phyloP scores from a whole-genome alignment of 2,888 invertebrate species.

The Drosophila mimetica region DNA sequence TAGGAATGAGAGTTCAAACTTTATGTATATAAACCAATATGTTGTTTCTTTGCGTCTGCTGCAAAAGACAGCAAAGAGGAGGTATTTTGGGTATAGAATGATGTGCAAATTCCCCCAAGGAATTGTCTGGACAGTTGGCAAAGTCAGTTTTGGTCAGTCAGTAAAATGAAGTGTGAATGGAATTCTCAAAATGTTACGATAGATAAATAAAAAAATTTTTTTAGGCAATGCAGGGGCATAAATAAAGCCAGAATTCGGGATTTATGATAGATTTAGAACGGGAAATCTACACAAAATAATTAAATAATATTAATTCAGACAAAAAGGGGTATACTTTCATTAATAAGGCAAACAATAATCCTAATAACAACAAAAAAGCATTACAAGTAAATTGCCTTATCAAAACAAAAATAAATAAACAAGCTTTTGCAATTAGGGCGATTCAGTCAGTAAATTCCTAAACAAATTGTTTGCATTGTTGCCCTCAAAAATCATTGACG shows the following conservation, averaged over 20 bases:
- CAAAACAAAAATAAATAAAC: not conserved
- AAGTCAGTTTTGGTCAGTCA: not conserved
- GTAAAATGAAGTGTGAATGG: conserved; percentile 1
- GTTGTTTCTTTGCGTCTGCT: not conserved
- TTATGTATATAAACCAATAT: conserved; percentile 5
- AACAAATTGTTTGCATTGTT: conserved; percentile 9
- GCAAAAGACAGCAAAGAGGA: not conserved
- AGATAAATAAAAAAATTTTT: not conserved
- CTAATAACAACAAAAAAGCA: too few relatives aligned
- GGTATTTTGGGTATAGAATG: not conserved
- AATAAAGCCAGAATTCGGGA: not conserved
- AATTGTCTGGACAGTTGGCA: conserved; percentile 19
- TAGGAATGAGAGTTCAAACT: conserved; percentile 22
- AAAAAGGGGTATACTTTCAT: too few relatives aligned
- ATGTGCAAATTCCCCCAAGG: conserved; percentile 3
- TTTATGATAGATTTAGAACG: not conserved
- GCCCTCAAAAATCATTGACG: conserved; percentile 3
- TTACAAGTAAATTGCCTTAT: not conserved
- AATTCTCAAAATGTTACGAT: not conserved
- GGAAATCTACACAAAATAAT: too few relatives aligned
- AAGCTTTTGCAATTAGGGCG: conserved; percentile 26
- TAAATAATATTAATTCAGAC: too few relatives aligned
- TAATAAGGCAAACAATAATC: not conserved
- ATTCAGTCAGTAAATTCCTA: conserved; percentile 8
- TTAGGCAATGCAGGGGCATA: too few relatives aligned